Base-by-base conservation (phyloP, 53 echinoderm and acorn worm genomes). In the Paelopatides confundens region DNA sequence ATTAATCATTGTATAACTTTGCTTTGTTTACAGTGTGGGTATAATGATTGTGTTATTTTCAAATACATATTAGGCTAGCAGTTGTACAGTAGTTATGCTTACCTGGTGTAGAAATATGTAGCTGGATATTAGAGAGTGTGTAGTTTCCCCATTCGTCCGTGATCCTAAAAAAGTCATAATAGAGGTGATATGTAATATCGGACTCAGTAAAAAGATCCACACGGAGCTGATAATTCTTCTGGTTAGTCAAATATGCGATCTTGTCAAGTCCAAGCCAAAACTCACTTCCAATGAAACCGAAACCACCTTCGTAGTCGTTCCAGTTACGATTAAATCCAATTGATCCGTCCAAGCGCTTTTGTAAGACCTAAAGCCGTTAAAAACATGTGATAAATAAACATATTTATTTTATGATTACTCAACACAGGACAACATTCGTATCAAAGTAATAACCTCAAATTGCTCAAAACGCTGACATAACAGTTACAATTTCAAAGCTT, bases 61-160 rank as follows among this genome's bases (percentile, higher is more conserved):
- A n/a, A n/a, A n/a, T n/a, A n/a, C n/a, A n/a, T n/a, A n/a, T n/a
- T n/a, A n/a, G n/a, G n/a, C n/a, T n/a, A n/a, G n/a, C n/a, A n/a
- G n/a, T n/a, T n/a, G 43, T 12, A 43, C 12, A 43, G 8, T 43
- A 43, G 43, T 43, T 8, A 43, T 10, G 43, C 58, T 58, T 58
- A 58, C 58, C n/a, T 18, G 15, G 58, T 6, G 17, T 58, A 18
- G 58, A 58, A 6, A 21, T 58, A 21, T 58, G 58, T 23, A n/a
- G n/a, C 24, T 58, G 18, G 24, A 58, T 58, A 23, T 58, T 23
- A 18, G 24, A 21, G 21, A 70, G 2, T 34, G 70, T 21, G 21
- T 70, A 70, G 35, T 70, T 70, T 70, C 70, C 70, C 70, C 70
- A 70, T 70, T 70, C 70, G 23, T 70, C 70, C 3, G 70, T 70